These are phyloP conservation scores for Melieria crassipennis DNA, from an alignment of 2,888 invertebrate species.

Conservation along the genomic window DNA sequence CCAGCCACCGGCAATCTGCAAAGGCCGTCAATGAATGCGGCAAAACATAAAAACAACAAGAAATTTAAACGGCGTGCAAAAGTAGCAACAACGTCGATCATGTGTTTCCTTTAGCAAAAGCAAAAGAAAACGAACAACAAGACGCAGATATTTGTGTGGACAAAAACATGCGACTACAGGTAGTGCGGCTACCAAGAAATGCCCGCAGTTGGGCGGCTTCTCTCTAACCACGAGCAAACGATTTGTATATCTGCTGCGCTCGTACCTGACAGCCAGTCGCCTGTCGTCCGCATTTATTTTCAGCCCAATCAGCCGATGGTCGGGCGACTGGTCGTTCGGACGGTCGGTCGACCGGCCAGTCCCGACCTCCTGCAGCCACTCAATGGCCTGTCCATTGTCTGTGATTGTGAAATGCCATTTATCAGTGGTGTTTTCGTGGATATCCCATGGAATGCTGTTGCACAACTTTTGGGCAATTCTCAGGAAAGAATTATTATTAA, in stretches of 20 bases:
- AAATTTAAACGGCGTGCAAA: conserved; percentile 26
- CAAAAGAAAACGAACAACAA: background rate
- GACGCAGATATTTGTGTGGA: conserved; percentile 1
- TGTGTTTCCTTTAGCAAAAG: background rate
- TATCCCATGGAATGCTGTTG: conserved; percentile 35
- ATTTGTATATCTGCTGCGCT: background rate
- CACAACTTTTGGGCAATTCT: conserved; percentile 35
- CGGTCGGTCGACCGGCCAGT: no score
- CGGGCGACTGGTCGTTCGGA: no score
- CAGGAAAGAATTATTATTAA: conserved; percentile 31
- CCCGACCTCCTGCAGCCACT: background rate
- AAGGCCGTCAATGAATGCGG: conserved; percentile 4
- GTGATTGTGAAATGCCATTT: conserved; percentile 28
- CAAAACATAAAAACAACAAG: conserved; percentile 13
- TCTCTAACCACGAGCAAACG: conserved; percentile 1
- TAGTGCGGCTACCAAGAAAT: conserved; percentile 25
- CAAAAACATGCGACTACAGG: conserved; percentile 5
- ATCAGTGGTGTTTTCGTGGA: conserved; percentile 34
- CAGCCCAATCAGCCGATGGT: background rate
- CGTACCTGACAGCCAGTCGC: background rate
- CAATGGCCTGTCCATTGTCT: conserved; percentile 12
- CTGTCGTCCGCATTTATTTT: background rate
- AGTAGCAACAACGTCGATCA: conserved; percentile 17
- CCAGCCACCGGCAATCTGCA: background rate
- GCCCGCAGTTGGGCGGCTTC: conserved; percentile 23